phyloP scores from a whole-genome alignment of 2,888 invertebrate species.

The Notocelia uddmanniana region DNA sequence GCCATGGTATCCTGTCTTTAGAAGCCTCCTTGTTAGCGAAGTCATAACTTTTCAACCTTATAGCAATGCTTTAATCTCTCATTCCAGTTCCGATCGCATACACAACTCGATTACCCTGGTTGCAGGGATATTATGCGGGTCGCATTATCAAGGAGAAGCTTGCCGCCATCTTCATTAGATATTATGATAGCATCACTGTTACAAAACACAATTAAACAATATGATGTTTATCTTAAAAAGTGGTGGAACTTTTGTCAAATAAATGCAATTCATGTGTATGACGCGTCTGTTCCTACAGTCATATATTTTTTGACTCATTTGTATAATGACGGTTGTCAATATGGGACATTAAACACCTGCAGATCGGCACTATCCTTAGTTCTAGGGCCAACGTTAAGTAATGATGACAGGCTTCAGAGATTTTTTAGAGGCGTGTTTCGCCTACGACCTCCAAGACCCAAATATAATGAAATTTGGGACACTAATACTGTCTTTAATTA shows the following conservation, averaged over 20 bases:
- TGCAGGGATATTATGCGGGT: conserved; percentile 25
- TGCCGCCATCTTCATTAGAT: background rate
- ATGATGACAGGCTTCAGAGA: conserved; percentile 9
- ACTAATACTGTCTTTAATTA: background rate
- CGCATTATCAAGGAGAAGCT: no score
- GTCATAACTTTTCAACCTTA: conserved; percentile 12
- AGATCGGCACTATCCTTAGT: conserved; percentile 11
- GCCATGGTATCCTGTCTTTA: conserved; percentile 39
- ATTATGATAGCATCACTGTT: conserved; percentile 8
- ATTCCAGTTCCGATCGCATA: conserved; percentile 8
- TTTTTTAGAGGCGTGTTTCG: conserved; percentile 18
- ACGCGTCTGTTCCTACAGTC: conserved; percentile 4
- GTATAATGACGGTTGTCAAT: conserved; percentile 13
- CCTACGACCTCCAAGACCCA: conserved; percentile 9
- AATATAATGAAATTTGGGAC: conserved; percentile 19
- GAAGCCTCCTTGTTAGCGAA: background rate
- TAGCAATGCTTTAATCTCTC: no score
- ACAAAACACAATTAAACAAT: conserved; percentile 12
- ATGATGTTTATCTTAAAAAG: no score
- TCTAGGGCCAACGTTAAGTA: conserved; percentile 5
- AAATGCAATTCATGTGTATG: no score
- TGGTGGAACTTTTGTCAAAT: no score
- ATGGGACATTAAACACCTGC: conserved; percentile 15
- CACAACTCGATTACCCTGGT: conserved; percentile 27
- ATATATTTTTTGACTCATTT: conserved; percentile 9